Percentiles rank a stretch among this genome's conserved stretches.
These are phyloP conservation scores for Scaeva pyrastri DNA, from an alignment of 2,888 invertebrate genomes.

Conservation along the genomic window DNA sequence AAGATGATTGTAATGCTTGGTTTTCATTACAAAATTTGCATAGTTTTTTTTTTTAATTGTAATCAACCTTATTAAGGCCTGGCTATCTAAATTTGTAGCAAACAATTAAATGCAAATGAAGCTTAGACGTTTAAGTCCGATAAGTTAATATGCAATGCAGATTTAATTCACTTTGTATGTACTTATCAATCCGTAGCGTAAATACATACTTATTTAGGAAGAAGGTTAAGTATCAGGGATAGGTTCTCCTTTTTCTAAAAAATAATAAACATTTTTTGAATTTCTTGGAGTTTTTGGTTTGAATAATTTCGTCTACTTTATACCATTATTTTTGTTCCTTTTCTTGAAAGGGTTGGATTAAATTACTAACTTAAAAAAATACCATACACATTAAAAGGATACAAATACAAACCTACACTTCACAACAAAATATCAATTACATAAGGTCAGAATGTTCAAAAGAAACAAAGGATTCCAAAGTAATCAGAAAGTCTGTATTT, in stretches of 20 bases:
- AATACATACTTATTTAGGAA: too few relatives aligned
- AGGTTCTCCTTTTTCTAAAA: too few relatives aligned
- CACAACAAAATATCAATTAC: neutral
- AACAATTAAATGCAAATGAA: neutral
- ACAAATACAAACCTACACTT: neutral
- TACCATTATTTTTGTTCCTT: too few relatives aligned
- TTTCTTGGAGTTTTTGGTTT: too few relatives aligned
- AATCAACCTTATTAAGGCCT: neutral
- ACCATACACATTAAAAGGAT: neutral
- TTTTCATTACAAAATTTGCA: neutral
- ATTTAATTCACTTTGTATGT: neutral
- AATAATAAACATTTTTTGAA: too few relatives aligned
- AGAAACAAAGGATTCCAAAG: conserved; percentile 3
- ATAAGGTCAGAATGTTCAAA: conserved; percentile 8
- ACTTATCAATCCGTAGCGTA: too few relatives aligned
- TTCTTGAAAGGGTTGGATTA: too few relatives aligned
- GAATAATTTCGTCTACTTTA: too few relatives aligned
- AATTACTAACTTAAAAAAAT: neutral
- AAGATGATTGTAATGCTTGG: neutral
- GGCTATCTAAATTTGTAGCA: neutral
- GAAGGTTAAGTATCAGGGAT: too few relatives aligned
- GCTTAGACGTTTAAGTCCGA: neutral
- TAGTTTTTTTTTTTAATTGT: neutral
- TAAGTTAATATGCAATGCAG: neutral
- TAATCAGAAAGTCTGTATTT: neutral